phyloP scores from a whole-genome alignment of 1,140 invertebrate genomes.

The Euglossa dilemma region DNA sequence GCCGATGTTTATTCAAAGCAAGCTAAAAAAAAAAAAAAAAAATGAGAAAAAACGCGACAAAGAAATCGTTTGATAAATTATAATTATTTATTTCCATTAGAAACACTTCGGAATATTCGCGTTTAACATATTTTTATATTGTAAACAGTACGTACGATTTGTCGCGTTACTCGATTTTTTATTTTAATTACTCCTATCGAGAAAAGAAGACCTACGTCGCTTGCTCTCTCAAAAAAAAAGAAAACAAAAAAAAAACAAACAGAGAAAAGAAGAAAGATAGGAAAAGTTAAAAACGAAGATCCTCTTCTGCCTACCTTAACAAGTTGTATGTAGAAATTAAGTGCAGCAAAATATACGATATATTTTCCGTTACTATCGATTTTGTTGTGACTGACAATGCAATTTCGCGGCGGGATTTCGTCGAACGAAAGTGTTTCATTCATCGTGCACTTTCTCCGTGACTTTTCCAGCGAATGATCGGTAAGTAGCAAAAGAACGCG shows the following conservation, averaged over 20 bases:
- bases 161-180: neutral
- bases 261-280: too few species aligned
- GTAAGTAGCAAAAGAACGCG: neutral
- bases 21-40: too few species aligned
- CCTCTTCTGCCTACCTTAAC: neutral
- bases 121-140: neutral
- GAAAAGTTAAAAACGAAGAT: too few species aligned
- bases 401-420: neutral
- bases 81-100: neutral
- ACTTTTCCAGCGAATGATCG: neutral
- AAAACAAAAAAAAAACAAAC: neutral
- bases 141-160: neutral
- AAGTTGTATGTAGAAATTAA: constrained; percentile 33
- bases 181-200: neutral
- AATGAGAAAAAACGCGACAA: too few species aligned
- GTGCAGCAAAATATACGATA: constrained; percentile 37
- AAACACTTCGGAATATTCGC: neutral
- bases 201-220: neutral
- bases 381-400: neutral
- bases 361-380: constrained; percentile 36
- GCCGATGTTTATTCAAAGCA: neutral
- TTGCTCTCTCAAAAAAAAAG: neutral
- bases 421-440: neutral
- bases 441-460: neutral
- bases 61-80: neutral